Percentiles rank a stretch among this genome's conserved stretches.
These are phyloP conservation scores for Xyliphius kryptos DNA, from an alignment of 2,113 vertebrate species.

Conservation along the genomic window DNA sequence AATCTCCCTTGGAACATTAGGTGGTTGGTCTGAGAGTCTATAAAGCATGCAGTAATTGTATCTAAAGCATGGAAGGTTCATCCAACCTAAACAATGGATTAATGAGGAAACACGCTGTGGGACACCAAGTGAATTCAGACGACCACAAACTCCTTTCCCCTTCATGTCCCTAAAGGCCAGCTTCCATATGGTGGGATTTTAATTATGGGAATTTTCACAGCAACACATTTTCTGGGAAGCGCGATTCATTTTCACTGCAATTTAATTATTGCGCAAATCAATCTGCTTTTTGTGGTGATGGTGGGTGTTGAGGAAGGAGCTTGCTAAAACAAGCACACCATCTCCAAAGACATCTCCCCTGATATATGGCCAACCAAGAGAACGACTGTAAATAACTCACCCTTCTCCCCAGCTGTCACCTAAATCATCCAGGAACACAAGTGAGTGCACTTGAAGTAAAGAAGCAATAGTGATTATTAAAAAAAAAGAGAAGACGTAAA, in stretches of 20 bases:
- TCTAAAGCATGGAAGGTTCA: constrained; percentile 15
- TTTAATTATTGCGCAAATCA: constrained; percentile 28
- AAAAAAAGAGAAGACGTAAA: constrained; percentile 37
- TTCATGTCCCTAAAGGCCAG: constrained; percentile 6
- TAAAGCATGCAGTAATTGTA: constrained; percentile 31
- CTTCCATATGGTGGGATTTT: not conserved
- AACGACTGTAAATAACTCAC: constrained; percentile 52
- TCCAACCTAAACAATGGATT: constrained; percentile 44
- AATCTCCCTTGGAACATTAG: constrained; percentile 20
- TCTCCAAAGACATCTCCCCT: constrained; percentile 42
- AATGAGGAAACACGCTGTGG: constrained; percentile 22
- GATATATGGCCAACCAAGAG: constrained; percentile 49
- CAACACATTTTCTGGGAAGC: constrained; percentile 20
- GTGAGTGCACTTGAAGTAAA: constrained; percentile 44
- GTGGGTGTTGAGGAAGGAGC: constrained; percentile 1
- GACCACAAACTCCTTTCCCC: constrained; percentile 11
- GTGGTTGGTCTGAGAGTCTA: constrained; percentile 19
- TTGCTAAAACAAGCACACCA: constrained; percentile 38
- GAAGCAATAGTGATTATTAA: constrained; percentile 25
- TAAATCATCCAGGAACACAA: constrained; percentile 55
- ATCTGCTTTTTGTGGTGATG: constrained; percentile 13
- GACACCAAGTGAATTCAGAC: constrained; percentile 20
- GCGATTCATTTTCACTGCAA: constrained; percentile 27
- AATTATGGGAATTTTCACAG: constrained; percentile 9
- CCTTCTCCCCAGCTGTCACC: constrained; percentile 50